Conservation (phyloP, 1,140 invertebrate species). For the Leucophenga varia region DNA sequence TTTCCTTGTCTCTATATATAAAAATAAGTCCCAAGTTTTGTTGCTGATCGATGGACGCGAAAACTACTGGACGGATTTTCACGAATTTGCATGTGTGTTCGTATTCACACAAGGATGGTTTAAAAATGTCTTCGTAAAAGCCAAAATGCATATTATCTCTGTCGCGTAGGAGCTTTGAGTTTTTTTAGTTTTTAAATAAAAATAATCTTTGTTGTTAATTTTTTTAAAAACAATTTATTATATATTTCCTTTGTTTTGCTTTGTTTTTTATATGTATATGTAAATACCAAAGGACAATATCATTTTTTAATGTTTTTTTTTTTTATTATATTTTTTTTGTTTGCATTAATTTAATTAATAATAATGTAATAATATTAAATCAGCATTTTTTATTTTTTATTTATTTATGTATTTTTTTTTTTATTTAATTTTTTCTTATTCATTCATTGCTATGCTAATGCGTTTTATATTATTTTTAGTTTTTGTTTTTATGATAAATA, state of each 20-base stretch:
- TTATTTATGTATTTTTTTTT: slow-evolving; percentile 17
- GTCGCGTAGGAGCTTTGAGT: no score
- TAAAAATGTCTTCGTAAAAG: no score
- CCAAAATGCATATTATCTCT: no score
- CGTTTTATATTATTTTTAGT: slow-evolving; percentile 24
- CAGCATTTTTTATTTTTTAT: slow-evolving; percentile 31
- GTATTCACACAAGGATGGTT: no score
- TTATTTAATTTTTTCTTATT: slow-evolving; percentile 20
- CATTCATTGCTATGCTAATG: slow-evolving; percentile 51
- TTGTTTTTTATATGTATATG: slow-evolving; percentile 45
- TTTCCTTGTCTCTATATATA: no score
- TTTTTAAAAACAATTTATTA: slow-evolving; percentile 28
- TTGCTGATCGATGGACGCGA: no score
- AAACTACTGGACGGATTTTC: no score
- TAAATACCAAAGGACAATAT: slow-evolving; percentile 55
- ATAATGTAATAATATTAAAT: slow-evolving; percentile 47
- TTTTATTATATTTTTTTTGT: slow-evolving; percentile 27
- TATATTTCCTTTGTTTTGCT: slow-evolving; percentile 20
- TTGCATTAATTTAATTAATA: slow-evolving; percentile 52
- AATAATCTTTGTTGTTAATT: slow-evolving; percentile 10
- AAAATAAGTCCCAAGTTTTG: no score
- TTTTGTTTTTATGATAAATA: slow-evolving; percentile 44
- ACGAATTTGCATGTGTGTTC: no score
- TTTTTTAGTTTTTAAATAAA: no score
- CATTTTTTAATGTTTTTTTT: slow-evolving; percentile 28